phyloP scores from a whole-genome alignment of 2,797 vertebrate species.

The Schizothorax lantsangensis region DNA sequence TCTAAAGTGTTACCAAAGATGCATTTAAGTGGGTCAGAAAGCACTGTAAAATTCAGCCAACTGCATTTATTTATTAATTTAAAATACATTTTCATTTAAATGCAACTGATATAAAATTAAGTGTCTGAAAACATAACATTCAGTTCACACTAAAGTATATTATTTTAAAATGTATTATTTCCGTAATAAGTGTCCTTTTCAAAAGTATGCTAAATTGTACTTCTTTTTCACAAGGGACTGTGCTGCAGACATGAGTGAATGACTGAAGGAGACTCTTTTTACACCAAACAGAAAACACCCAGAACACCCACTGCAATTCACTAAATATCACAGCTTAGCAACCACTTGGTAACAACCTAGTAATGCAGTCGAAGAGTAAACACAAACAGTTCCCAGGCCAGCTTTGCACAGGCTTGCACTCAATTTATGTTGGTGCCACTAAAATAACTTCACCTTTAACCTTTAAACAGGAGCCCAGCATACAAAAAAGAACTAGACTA shows the following conservation, averaged over 20 bases:
- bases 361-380: neutral
- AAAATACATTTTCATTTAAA: neutral
- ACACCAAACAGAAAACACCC: neutral
- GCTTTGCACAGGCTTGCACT: neutral
- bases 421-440: neutral
- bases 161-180: neutral
- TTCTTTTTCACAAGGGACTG: no score
- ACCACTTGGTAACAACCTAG: neutral
- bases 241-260: no score
- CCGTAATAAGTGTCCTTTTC: no score
- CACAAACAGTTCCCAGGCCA: neutral
- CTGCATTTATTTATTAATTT: neutral
- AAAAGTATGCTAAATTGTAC: no score
- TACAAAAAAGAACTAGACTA: neutral
- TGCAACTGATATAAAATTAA: neutral
- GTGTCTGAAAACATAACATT: neutral
- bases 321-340: no score
- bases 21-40: neutral
- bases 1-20: no score
- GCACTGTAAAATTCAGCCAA: neutral
- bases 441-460: neutral
- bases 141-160: neutral
- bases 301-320: no score
- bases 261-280: neutral
- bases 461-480: neutral